Base-by-base conservation (phyloP, 2,113 vertebrate genomes). In the Ploceus nigricollis region DNA sequence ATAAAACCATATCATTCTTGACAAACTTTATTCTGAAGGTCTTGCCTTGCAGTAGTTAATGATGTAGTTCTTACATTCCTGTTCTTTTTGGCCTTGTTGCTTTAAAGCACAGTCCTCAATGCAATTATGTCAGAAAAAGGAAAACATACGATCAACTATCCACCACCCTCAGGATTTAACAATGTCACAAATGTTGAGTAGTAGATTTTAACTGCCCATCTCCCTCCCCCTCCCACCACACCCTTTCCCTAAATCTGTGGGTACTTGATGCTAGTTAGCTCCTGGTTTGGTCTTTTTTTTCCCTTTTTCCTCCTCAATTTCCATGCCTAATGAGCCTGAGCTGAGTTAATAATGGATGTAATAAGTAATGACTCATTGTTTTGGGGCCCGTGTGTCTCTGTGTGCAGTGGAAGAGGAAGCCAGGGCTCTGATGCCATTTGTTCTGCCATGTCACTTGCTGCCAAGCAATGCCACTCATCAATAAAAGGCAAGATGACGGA, bases 311-410 rank as follows among this genome's bases (percentile, higher is more conserved):
- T 97, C 97, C 97, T 98, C 98, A 97, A 98, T 98, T 98, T 98
- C 97, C 97, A 98, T 98, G 97, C 97, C 96, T 98, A 98, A 98
- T 98, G 98, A 98, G 98, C 96, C 98, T 98, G 97, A 98, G 97
- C 98, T 98, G 98, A 98, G 98, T 98, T 98, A 98, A 98, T 98
- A 98, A 98, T 97, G 98, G 98, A 98, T 98, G 97, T 98, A 98
- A 98, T 98, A 98, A 98, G 98, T 98, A 98, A 98, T 98, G 98
- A 98, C 98, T 98, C 98, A 98, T 98, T 98, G 98, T 98, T 98
- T 97, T 73, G 98, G 97, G 97, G 95, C 97, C 93, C 50, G 64
- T 35, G 64, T 65, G 75, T 97, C 97, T 97, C 97, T 95, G 96
- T 96, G 95, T 96, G 95, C 97, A 48, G 53, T 54, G 61, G 96